Base-by-base conservation (phyloP, 2,797 vertebrate species). In the Lophotriccus pileatus region DNA sequence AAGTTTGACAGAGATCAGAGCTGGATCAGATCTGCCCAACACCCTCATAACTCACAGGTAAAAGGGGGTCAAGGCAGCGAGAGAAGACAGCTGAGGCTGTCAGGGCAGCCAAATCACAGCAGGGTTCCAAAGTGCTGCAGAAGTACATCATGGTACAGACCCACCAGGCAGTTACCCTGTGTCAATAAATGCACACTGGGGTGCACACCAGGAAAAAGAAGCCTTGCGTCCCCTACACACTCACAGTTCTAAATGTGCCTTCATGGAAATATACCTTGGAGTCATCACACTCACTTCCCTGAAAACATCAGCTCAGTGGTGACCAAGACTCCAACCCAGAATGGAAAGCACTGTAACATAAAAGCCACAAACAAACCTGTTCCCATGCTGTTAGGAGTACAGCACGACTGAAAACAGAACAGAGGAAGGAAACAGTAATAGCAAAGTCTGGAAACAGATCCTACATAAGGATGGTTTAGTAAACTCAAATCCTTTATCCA, bases 101-200 rank as follows among this genome's bases (percentile, higher is more conserved):
- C 39, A 55, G 67, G 47, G 47, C 47, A 80, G 72, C 37, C 66
- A 67, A 44, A 59, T 62, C 63, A 69, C 67, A 93, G 41, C 23
- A 14, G 56, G 32, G 25, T 21, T 37, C 64, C 52, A 36, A 46
- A 58, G 46, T 3, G 4, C 20, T 56, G 27, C 83, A 72, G 44
- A 18, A 67, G 21, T 20, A 64, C 53, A 46, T 32, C 10, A 4
- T 0, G 2, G 22, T 22, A 20, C 30, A 28, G 43, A 47, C 41
- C 22, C 50, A n/a, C 43, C 25, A 34, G 20, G 25, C 12, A 30
- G 18, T n/a, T 44, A 46, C 25, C 14, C 32, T 3, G 7, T 24
- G 41, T 9, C 0, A 2, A 75, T 70, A 52, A 77, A 47, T 0
- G 2, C 39, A 30, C 12, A 13, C 15, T 3, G 34, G 27, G 37